Base-by-base conservation (phyloP, 1,140 invertebrate genomes). In the Drosophila serrata region DNA sequence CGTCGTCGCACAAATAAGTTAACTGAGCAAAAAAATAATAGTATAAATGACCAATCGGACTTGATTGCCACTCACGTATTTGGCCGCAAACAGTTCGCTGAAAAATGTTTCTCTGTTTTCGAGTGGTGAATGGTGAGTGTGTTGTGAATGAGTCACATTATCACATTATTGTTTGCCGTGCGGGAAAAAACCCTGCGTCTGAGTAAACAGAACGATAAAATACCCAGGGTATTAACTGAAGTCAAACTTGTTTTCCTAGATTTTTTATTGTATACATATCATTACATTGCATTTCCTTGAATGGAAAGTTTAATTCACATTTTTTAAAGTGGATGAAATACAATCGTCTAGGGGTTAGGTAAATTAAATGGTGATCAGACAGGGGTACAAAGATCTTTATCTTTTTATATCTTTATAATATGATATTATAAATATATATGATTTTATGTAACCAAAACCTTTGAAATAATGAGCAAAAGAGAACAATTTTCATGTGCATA, bases 21-120 rank as follows among this genome's bases (percentile, higher is more conserved):
- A 63, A 57, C 42, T 42, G 68, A 40, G 35, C n/a, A n/a, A n/a
- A 31, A 33, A 33, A 15, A 13, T 13, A 19, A 37, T 24, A 24
- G 4, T 24, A 27, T 33, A 53, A 55, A 63, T 61, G 69, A 65
- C 60, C 49, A 72, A 48, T 65, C 61, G 46, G 46, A 22, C 49
- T 39, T 19, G 59, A 64, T 74, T 31, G 64, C 43, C 39, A 43
- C 33, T 24, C 22, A 40, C 40, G 60, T 68, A 68, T 65, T 70
- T 70, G 68, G 48, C 64, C 49, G 68, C 65, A 72, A 72, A 72
- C 64, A 72, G 51, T 69, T 70, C 64, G 65, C 19, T 72, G 64
- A 70, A 69, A 69, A 69, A 58, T 69, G 51, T 37, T 72, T 57
- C 33, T 27, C 56, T 33, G 37, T 31, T 72, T 57, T 27, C 24